A percentile compares a stretch with the other conserved stretches of the same genome.
Conservation (phyloP, 2,113 vertebrate species). For the Toxotes jaculatrix region DNA sequence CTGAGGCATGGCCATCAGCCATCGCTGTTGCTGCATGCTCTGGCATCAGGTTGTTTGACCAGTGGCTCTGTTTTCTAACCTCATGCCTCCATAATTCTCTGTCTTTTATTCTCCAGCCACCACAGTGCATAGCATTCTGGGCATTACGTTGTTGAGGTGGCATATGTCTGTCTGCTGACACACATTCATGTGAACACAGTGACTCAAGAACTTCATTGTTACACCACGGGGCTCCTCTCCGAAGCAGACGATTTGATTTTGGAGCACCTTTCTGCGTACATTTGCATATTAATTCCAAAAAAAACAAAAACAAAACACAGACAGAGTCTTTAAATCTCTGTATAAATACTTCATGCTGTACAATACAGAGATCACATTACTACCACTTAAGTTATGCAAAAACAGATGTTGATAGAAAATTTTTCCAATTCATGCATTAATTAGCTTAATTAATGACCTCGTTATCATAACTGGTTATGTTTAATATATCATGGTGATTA, state of each 20-base stretch:
- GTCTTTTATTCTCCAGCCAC: slow-evolving; percentile 29
- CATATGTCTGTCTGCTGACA: slow-evolving; percentile 16
- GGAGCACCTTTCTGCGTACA: slow-evolving; percentile 25
- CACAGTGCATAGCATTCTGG: slow-evolving; percentile 3
- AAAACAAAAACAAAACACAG: background rate
- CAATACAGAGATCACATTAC: slow-evolving; percentile 30
- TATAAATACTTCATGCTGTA: slow-evolving; percentile 21
- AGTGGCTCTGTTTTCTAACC: slow-evolving; percentile 52
- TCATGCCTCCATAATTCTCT: slow-evolving; percentile 43
- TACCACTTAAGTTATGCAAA: slow-evolving; percentile 34
- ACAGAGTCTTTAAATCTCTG: slow-evolving; percentile 21
- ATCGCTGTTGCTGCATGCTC: slow-evolving; percentile 51
- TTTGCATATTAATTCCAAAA: slow-evolving; percentile 19
- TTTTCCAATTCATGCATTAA: slow-evolving; percentile 45
- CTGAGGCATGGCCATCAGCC: slow-evolving; percentile 63
- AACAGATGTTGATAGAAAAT: slow-evolving; percentile 34
- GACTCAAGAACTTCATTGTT: slow-evolving; percentile 9
- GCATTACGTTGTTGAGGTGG: background rate
- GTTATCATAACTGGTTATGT: slow-evolving; percentile 53
- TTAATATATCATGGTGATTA: slow-evolving; percentile 63
- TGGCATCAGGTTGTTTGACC: slow-evolving; percentile 69
- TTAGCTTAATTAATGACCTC: slow-evolving; percentile 61
- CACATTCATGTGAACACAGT: slow-evolving; percentile 9
- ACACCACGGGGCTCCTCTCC: background rate
- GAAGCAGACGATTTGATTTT: slow-evolving; percentile 21